These are phyloP conservation scores for Smittia aterrima DNA, from an alignment of 2,888 invertebrate species.

Conservation along the genomic window DNA sequence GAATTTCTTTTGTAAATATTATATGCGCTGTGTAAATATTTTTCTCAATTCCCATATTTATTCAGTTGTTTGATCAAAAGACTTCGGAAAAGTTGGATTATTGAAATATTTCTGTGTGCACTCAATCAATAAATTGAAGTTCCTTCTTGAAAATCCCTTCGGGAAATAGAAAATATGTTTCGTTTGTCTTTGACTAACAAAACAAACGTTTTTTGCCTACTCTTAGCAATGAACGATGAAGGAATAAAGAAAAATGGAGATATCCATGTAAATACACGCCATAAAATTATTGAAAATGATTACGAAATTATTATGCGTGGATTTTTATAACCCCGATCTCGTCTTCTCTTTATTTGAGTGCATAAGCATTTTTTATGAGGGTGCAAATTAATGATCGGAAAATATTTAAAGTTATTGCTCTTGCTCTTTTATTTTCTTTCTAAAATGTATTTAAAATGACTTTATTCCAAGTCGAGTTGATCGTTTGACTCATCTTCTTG, in stretches of 20 bases:
- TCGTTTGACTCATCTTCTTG: neutral
- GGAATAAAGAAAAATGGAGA: no score
- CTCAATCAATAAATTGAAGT: no score
- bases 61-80: neutral
- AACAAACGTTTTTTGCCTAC: no score
- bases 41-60: neutral
- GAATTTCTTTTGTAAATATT: constrained; percentile 22
- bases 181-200: no score
- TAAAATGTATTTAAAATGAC: neutral
- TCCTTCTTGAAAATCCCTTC: no score
- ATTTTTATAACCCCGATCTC: neutral
- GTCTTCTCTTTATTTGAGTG: neutral
- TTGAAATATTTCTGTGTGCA: neutral
- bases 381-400: constrained; percentile 26
- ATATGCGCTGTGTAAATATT: neutral
- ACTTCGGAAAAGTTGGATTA: neutral
- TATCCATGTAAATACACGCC: constrained; percentile 25
- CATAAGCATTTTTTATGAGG: neutral
- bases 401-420: neutral
- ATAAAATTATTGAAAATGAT: constrained; percentile 24
- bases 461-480: neutral
- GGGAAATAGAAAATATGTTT: no score
- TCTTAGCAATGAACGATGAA: no score
- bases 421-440: neutral
- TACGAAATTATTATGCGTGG: constrained; percentile 24